phyloP scores from a whole-genome alignment of 2,888 invertebrate genomes.

The Tineola bisselliella region DNA sequence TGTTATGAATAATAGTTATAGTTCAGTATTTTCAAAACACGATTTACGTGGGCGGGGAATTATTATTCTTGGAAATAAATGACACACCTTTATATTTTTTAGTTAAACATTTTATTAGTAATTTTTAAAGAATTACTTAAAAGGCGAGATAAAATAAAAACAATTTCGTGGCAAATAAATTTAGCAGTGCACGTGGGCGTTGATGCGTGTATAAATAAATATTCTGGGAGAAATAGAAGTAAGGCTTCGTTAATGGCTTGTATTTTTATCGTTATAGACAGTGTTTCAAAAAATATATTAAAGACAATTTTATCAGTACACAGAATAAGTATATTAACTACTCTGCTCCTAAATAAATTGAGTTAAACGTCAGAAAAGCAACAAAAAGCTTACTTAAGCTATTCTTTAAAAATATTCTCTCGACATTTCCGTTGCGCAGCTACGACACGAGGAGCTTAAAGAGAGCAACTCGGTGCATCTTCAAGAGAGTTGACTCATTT shows the following conservation, averaged over 20 bases:
- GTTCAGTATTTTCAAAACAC: neutral
- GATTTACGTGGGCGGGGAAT: neutral
- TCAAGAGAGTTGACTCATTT: conserved; percentile 32
- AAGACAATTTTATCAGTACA: too few species aligned
- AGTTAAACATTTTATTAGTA: too few species aligned
- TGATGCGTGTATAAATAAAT: too few species aligned
- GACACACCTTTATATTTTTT: neutral
- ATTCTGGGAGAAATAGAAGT: too few species aligned
- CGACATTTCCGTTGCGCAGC: conserved; percentile 21
- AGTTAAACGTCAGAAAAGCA: conserved; percentile 18
- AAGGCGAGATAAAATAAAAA: too few species aligned
- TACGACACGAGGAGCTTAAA: conserved; percentile 21
- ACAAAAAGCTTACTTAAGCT: conserved; percentile 18
- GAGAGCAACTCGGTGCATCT: conserved; percentile 35
- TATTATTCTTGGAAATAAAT: neutral
- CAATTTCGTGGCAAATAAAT: too few species aligned
- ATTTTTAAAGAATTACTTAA: too few species aligned
- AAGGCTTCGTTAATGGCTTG: too few species aligned
- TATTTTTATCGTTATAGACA: too few species aligned
- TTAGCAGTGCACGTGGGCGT: too few species aligned
- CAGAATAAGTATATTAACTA: too few species aligned
- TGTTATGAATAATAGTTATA: neutral
- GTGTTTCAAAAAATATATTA: too few species aligned
- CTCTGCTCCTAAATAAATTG: neutral
- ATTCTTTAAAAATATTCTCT: conserved; percentile 16